phyloP scores from a whole-genome alignment of 2,113 vertebrate species.

The Gymnocephalus cernua region DNA sequence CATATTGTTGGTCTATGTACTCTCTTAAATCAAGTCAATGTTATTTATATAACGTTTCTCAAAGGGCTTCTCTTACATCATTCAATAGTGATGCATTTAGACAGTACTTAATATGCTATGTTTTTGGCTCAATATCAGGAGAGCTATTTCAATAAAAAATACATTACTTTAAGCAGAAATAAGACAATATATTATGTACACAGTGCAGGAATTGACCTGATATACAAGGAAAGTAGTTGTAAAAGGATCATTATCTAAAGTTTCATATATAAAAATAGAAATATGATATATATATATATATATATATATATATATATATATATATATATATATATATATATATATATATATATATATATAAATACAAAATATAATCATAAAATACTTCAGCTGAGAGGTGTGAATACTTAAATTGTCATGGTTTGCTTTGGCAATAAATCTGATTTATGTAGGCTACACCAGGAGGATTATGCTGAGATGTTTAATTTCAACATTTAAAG shows the following conservation, averaged over 20 bases:
- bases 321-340: too few species aligned
- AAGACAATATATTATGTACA: background rate
- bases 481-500: background rate
- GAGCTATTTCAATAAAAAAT: background rate
- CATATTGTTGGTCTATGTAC: background rate
- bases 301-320: too few species aligned
- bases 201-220: background rate
- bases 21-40: background rate
- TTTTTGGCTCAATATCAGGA: background rate
- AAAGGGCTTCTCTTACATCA: too few species aligned
- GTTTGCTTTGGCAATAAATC: background rate
- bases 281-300: too few species aligned
- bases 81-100: too few species aligned
- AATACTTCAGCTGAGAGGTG: background rate
- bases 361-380: too few species aligned
- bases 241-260: background rate
- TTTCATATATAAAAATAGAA: background rate
- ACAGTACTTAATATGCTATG: background rate
- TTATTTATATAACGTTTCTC: background rate
- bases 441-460: too few species aligned
- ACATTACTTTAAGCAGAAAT: background rate
- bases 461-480: background rate
- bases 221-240: too few species aligned
- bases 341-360: too few species aligned
- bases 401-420: background rate